Conservation (phyloP, 2,888 invertebrate species). For the Pristionchus mayeri region DNA sequence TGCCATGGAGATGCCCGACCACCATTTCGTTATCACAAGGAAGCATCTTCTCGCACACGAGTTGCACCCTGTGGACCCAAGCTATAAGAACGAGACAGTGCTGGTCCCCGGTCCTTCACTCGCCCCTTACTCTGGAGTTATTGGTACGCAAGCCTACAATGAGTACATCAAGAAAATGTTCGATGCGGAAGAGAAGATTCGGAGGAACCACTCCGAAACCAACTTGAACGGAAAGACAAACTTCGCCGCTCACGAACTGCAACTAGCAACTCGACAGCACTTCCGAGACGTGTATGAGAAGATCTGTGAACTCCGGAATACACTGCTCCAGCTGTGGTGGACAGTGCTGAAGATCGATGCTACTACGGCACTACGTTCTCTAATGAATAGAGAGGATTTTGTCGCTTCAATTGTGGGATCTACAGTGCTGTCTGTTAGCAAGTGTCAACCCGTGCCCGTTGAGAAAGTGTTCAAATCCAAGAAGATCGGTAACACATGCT, state of each 20-base stretch:
- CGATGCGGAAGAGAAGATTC: neutral
- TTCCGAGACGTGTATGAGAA: slow-evolving; percentile 50
- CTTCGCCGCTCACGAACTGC: slow-evolving; percentile 40
- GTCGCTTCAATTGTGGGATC: slow-evolving; percentile 50
- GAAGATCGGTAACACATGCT: slow-evolving; percentile 50
- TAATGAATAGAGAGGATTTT: slow-evolving; percentile 53
- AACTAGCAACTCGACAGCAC: slow-evolving; percentile 7
- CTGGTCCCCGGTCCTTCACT: neutral
- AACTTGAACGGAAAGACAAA: neutral
- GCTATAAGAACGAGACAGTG: neutral
- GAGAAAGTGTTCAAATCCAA: slow-evolving; percentile 25
- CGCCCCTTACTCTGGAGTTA: neutral
- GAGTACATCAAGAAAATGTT: neutral
- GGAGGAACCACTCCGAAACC: neutral
- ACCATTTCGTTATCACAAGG: neutral
- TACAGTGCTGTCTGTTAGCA: slow-evolving; percentile 43
- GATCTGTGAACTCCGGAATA: slow-evolving; percentile 51
- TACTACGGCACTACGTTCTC: slow-evolving; percentile 51
- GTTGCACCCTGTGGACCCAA: neutral
- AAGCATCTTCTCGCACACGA: neutral
- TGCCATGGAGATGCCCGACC: neutral
- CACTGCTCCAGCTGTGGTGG: slow-evolving; percentile 46
- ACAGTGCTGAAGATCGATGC: slow-evolving; percentile 52
- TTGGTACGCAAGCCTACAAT: neutral
- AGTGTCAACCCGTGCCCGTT: slow-evolving; percentile 41